phyloP scores from a whole-genome alignment of 30 jellyfish, hydroid and myxozoan genomes.

The Sanderia malayensis region DNA sequence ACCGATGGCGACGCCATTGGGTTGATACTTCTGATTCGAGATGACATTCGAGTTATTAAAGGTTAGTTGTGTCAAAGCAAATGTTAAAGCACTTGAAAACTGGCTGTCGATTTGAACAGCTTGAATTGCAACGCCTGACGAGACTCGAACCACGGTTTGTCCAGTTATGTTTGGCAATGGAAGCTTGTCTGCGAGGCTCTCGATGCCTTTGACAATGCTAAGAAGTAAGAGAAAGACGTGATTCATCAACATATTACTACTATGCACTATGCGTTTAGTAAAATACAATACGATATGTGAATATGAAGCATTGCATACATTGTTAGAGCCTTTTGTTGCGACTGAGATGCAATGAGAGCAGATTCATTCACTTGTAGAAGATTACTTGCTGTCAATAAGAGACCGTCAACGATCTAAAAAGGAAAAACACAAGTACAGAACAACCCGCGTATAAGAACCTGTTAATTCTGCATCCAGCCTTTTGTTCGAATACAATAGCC shows the following conservation, averaged over 20 bases:
- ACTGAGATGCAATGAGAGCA: constrained; percentile 36
- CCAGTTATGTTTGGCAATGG: constrained; percentile 53
- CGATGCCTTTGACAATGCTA: constrained; percentile 54
- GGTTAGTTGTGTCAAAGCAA: constrained; percentile 22
- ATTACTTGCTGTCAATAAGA: constrained; percentile 45
- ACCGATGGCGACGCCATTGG: constrained; percentile 34
- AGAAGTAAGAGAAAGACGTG: no score
- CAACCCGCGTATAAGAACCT: no score
- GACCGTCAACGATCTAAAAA: constrained; percentile 29
- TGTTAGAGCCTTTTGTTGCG: constrained; percentile 36
- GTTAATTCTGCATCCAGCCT: no score
- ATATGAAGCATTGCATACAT: no score
- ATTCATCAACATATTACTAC: no score
- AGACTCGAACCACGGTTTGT: constrained; percentile 33
- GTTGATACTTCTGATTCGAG: constrained; percentile 18
- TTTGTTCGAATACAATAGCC: no score
- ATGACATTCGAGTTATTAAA: constrained; percentile 14
- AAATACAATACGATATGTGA: no score
- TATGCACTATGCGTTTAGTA: no score
- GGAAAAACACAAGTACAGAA: background rate
- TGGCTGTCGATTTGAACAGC: constrained; percentile 40
- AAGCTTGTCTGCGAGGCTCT: constrained; percentile 34
- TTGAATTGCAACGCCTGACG: constrained; percentile 57
- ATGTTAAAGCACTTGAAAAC: background rate
- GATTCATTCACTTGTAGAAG: constrained; percentile 33